Evolutionary conservation across 2,113 vertebrate species (phyloP).

Genomic region (Perognathus longimembris): DNA sequence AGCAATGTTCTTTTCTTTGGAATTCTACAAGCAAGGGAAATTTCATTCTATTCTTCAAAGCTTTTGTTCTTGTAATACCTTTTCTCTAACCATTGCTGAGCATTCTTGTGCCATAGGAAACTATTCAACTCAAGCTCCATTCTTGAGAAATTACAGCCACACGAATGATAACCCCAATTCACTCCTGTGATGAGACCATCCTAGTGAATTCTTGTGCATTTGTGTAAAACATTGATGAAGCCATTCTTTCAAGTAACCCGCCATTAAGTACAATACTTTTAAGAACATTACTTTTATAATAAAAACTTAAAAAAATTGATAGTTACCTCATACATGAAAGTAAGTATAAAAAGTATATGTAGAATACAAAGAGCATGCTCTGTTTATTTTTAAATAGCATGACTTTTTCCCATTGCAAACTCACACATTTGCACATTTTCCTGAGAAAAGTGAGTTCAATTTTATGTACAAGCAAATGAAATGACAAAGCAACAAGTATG

Average conservation of each 20-base stretch:
- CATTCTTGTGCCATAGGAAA: constrained; percentile 9
- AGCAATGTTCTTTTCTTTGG: constrained; percentile 61
- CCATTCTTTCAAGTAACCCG: not conserved
- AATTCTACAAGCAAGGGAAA: not conserved
- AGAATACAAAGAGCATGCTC: not conserved
- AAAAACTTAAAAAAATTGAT: too few relatives aligned
- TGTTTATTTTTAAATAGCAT: not conserved
- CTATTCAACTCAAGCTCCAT: not conserved
- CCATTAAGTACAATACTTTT: not conserved
- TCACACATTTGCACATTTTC: too few relatives aligned
- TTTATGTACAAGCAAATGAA: not conserved
- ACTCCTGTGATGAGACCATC: not conserved
- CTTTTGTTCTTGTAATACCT: not conserved
- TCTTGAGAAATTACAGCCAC: not conserved
- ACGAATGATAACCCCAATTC: not conserved
- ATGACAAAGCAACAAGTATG: not conserved
- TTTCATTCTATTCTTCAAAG: constrained; percentile 51
- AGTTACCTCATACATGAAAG: not conserved
- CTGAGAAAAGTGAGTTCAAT: not conserved
- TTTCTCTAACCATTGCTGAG: not conserved
- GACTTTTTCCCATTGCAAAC: too few relatives aligned
- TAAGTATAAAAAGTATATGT: not conserved
- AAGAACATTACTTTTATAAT: too few relatives aligned
- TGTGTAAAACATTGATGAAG: not conserved
- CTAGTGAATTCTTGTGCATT: not conserved